Percentiles rank a stretch among this genome's conserved stretches.
Evolutionary conservation across 2,113 vertebrate genomes (phyloP).

Genomic region (Sinocyclocheilus anshuiensis): DNA sequence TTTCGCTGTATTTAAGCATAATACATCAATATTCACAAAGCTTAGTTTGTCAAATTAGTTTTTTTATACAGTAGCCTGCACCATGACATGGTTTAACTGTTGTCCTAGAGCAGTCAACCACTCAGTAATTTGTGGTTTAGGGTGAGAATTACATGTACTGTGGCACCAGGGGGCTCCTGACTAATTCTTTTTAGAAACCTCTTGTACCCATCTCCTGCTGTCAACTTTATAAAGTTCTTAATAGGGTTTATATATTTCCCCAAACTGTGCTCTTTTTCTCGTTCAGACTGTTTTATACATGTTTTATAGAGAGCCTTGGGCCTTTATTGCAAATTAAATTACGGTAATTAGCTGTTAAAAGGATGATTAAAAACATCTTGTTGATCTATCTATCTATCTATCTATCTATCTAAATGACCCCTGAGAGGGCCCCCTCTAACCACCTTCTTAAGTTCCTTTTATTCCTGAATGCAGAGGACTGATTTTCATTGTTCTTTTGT

Average conservation of each 20-base stretch:
- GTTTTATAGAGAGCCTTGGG: constrained; percentile 19
- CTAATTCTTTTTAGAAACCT: constrained; percentile 48
- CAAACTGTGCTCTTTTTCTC: constrained; percentile 26
- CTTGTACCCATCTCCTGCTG: constrained; percentile 31
- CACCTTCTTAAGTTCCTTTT: not conserved
- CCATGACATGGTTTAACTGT: not conserved
- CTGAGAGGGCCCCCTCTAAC: too few relatives aligned
- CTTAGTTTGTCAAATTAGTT: not conserved
- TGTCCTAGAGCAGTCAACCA: not conserved
- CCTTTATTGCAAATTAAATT: constrained; percentile 39
- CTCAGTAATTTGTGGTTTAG: constrained; percentile 35
- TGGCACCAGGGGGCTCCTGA: constrained; percentile 84
- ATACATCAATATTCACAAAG: not conserved
- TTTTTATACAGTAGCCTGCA: not conserved
- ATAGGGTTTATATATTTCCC: constrained; percentile 43
- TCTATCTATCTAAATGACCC: not conserved
- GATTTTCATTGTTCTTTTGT: not conserved
- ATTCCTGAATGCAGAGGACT: not conserved
- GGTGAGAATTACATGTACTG: constrained; percentile 36
- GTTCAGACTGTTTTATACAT: constrained; percentile 31
- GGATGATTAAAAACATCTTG: not conserved
- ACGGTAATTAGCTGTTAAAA: not conserved
- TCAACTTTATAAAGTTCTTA: constrained; percentile 51
- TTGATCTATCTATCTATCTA: not conserved
- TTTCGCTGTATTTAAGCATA: not conserved